Evolutionary conservation across 1,140 invertebrate genomes (phyloP), one percentile per base, ranked within the genome.

Genomic region (Caenorhabditis tropicalis): DNA sequence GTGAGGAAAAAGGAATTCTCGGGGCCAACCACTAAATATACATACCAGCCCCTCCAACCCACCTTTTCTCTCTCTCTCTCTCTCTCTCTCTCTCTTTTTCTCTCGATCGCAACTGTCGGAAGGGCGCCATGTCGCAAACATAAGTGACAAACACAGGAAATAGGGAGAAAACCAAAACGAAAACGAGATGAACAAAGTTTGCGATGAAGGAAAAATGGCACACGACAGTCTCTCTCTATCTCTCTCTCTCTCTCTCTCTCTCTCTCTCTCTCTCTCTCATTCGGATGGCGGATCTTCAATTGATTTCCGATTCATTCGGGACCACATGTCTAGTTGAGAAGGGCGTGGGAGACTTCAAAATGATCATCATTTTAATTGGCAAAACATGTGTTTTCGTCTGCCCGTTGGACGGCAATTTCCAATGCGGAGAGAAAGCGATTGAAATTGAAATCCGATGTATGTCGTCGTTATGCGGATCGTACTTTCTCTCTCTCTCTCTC

Each of bases 11-110:
- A 39, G 65, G 24, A 74, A 24, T 74, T 43, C 65, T 74, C 65
- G 65, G 65, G 65, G 36, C 65, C 36, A 39, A 46, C 65, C 65
- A 43, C 65, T 74, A 46, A 74, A 74, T 74, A 74, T 74, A 74
- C 65, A 74, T 74, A 74, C 65, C 65, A 65, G 31, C 58, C 39
- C 39, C 33, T 10, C 58, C 15, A 7, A 4, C 58, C 16, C 21
- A 21, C 15, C 49, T n/a, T 16, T 7, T 29, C 53, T 10, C 7
- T 27, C 53, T 10, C 53, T 29, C 27, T 29, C 60, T n/a, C n/a
- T n/a, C n/a, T n/a, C n/a, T n/a, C n/a, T n/a, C n/a, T n/a, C n/a
- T n/a, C n/a, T n/a, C n/a, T n/a, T n/a, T n/a, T n/a, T n/a, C n/a
- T n/a, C n/a, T n/a, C n/a, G n/a, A n/a, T 74, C 65, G 36, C 58